These are phyloP conservation scores for Nerophis ophidion DNA, from an alignment of 2,113 vertebrate genomes.

Conservation along the genomic window DNA sequence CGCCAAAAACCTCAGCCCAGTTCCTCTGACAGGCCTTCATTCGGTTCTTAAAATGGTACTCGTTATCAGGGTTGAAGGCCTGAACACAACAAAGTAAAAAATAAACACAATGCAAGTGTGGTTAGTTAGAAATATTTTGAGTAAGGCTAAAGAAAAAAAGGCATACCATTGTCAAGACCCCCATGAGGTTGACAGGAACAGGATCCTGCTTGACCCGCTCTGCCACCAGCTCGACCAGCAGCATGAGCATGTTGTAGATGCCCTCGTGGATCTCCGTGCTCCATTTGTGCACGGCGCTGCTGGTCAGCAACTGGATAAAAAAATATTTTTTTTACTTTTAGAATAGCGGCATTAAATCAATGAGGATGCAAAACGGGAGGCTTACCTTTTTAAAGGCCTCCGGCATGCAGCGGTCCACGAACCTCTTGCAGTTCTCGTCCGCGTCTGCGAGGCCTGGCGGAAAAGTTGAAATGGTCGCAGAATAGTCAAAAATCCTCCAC, in stretches of 20 bases:
- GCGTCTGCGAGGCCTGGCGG: slow-evolving; percentile 90
- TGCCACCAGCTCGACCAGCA: slow-evolving; percentile 92
- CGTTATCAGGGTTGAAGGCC: slow-evolving; percentile 98
- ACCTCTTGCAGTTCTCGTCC: slow-evolving; percentile 96
- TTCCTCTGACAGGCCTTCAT: slow-evolving; percentile 96
- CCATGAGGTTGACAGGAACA: slow-evolving; percentile 85
- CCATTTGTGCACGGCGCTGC: slow-evolving; percentile 98
- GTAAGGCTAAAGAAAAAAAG: background rate
- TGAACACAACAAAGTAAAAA: slow-evolving; percentile 48
- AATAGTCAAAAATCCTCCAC: slow-evolving; percentile 17
- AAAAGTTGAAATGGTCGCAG: background rate
- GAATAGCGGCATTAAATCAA: slow-evolving; percentile 1
- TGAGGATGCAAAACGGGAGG: background rate
- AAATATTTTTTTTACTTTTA: background rate
- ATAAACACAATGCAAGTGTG: too few species aligned
- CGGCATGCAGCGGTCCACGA: slow-evolving; percentile 97
- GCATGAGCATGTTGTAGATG: slow-evolving; percentile 99
- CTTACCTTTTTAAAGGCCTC: slow-evolving; percentile 98
- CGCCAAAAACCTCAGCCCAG: slow-evolving; percentile 95
- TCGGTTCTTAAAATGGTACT: slow-evolving; percentile 99
- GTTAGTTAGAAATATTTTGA: too few species aligned
- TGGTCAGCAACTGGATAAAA: slow-evolving; percentile 82
- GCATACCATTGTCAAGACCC: slow-evolving; percentile 91
- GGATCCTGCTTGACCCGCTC: slow-evolving; percentile 96
- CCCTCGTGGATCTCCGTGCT: slow-evolving; percentile 98